Percentiles rank a stretch among this genome's conserved stretches.
Conservation (phyloP, 2,888 invertebrate species). For the Kryphioiulus occultus region DNA sequence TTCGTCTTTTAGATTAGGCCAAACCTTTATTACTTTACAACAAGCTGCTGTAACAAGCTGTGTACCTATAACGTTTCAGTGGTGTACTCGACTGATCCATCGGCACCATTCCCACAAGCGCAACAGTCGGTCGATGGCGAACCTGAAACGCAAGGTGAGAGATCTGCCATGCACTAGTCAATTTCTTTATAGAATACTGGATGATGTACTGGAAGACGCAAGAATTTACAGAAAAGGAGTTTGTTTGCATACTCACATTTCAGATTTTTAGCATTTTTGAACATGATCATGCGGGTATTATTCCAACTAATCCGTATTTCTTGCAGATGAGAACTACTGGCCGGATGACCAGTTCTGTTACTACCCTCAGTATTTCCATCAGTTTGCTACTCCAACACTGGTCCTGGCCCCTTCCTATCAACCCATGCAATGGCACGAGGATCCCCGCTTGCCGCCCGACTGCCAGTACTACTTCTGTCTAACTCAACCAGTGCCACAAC, state of each 20-base stretch:
- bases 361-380: neutral
- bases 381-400: neutral
- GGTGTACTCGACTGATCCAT: constrained; percentile 32
- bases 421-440: constrained; percentile 45
- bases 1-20: constrained; percentile 27
- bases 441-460: constrained; percentile 41
- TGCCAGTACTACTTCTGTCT: constrained; percentile 41
- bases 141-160: constrained; percentile 21
- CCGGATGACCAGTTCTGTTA: neutral
- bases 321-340: constrained; percentile 33
- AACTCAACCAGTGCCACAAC: constrained; percentile 42
- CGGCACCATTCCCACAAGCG: constrained; percentile 11
- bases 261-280: neutral
- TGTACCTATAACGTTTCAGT: constrained; percentile 40
- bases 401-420: constrained; percentile 44
- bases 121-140: neutral
- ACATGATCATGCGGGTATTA: neutral
- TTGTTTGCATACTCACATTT: neutral
- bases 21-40: neutral
- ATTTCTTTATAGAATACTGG: neutral
- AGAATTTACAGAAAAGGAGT: neutral
- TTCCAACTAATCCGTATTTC: neutral
- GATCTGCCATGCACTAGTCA: neutral
- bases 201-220: neutral
- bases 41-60: constrained; percentile 10